Evolutionary conservation across 2,113 vertebrate species (phyloP).

Genomic region (Pollimyrus isidori): DNA sequence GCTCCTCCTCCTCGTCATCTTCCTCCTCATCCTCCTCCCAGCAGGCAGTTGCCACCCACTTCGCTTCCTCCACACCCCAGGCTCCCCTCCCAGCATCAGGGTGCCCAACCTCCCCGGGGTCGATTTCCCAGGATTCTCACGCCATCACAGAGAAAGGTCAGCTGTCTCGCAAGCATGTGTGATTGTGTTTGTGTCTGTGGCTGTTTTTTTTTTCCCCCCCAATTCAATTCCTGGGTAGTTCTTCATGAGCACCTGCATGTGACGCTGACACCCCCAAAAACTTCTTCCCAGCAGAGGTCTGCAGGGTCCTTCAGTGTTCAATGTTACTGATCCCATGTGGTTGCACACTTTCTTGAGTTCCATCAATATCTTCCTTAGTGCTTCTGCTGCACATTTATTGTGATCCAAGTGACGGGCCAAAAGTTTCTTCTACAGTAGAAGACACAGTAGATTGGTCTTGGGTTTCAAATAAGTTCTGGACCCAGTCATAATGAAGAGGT

Average conservation of each 20-base stretch:
- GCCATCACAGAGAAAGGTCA: slow-evolving; percentile 75
- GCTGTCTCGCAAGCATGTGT: background rate
- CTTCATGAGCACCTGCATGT: background rate
- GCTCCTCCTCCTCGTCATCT: slow-evolving; percentile 55
- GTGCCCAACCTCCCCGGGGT: slow-evolving; percentile 66
- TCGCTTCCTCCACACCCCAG: slow-evolving; percentile 53
- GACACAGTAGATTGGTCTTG: background rate
- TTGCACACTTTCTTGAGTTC: background rate
- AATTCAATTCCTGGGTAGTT: background rate
- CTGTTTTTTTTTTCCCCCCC: background rate
- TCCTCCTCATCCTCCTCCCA: slow-evolving; percentile 48
- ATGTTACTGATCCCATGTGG: background rate
- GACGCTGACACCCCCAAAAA: background rate
- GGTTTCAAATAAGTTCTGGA: background rate
- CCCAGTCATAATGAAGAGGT: background rate
- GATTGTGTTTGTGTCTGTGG: background rate
- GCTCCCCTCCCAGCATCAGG: slow-evolving; percentile 56
- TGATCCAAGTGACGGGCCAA: background rate
- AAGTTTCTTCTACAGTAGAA: background rate
- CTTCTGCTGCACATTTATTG: background rate
- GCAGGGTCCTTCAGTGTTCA: background rate
- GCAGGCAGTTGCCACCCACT: slow-evolving; percentile 55
- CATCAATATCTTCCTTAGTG: background rate
- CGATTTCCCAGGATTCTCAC: slow-evolving; percentile 58
- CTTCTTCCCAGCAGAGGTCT: background rate